Percentiles rank a stretch among this genome's conserved stretches.
Conservation (phyloP, 2,888 invertebrate genomes). For the Halocaridina rubra region DNA sequence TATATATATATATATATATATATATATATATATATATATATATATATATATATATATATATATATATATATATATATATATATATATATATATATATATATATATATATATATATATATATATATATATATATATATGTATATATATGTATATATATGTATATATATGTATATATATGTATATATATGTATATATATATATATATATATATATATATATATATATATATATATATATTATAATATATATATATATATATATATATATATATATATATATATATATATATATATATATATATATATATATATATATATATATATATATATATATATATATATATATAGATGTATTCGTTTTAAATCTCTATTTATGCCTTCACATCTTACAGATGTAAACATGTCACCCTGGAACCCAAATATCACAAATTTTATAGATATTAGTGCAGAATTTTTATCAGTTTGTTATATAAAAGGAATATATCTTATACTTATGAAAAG, state of each 20-base stretch:
- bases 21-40: not conserved
- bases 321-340: not conserved
- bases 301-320: not conserved
- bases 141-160: not conserved
- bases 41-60: not conserved
- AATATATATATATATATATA: not conserved
- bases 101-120: not conserved
- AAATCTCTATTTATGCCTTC: not conserved
- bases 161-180: not conserved
- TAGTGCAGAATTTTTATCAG: too few relatives aligned
- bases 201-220: not conserved
- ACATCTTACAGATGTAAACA: too few relatives aligned
- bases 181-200: not conserved
- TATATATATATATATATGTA: not conserved
- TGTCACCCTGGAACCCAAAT: too few relatives aligned
- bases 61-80: not conserved
- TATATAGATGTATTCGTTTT: not conserved
- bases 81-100: not conserved
- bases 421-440: too few relatives aligned
- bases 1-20: not conserved
- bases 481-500: too few relatives aligned
- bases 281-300: not conserved
- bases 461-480: too few relatives aligned
- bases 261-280: not conserved
- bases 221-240: not conserved